Percentiles rank a stretch among this genome's conserved stretches.
Evolutionary conservation across 2,888 invertebrate species (phyloP).

Genomic region (Lithophane socia): DNA sequence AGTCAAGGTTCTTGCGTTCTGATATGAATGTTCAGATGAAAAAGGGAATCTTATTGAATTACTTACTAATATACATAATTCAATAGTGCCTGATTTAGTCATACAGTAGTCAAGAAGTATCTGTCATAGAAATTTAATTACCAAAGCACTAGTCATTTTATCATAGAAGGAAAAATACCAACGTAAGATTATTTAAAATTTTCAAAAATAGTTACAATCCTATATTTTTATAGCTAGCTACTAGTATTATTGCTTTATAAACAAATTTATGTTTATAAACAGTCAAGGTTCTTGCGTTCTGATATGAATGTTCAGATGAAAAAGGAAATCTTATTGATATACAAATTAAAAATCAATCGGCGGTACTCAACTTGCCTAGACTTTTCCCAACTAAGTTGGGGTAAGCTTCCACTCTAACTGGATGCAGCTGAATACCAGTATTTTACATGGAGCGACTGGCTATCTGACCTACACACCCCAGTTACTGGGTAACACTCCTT

Average conservation of each 20-base stretch:
- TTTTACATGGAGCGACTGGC: no score
- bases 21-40: neutral
- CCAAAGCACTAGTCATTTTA: conserved; percentile 35
- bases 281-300: neutral
- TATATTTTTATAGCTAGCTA: conserved; percentile 68
- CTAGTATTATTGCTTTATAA: conserved; percentile 75
- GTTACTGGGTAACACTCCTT: no score
- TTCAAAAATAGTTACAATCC: conserved; percentile 70
- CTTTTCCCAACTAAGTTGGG: neutral
- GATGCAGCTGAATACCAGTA: neutral
- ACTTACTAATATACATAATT: neutral
- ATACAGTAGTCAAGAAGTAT: conserved; percentile 8
- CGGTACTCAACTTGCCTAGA: neutral
- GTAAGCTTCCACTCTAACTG: neutral
- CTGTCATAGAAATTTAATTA: conserved; percentile 35
- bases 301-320: neutral
- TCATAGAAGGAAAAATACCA: neutral
- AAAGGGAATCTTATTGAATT: conserved; percentile 2
- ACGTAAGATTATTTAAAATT: neutral
- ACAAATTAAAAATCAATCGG: neutral
- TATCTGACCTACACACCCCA: no score
- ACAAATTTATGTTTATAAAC: conserved; percentile 76
- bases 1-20: neutral
- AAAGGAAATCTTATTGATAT: neutral
- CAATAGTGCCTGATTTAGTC: conserved; percentile 41